These are phyloP conservation scores for Ctenodactylus gundi DNA, from an alignment of 2,113 vertebrate genomes.

Conservation along the genomic window DNA sequence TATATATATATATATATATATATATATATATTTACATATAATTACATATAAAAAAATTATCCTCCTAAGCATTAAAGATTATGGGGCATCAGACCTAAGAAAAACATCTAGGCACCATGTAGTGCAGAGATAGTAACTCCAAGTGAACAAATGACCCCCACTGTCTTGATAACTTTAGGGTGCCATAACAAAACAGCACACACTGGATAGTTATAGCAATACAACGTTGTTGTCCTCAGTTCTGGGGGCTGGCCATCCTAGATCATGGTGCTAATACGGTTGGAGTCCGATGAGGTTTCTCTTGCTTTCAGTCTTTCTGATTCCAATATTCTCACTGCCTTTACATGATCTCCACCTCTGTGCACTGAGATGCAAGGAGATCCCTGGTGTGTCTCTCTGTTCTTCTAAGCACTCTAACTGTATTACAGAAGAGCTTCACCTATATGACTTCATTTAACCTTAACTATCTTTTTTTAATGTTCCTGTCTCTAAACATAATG, in stretches of 20 bases:
- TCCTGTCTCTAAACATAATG: background rate
- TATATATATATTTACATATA: no score
- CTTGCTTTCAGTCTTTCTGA: background rate
- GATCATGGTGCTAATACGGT: background rate
- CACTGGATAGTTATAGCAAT: background rate
- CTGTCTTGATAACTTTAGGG: background rate
- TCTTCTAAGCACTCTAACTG: background rate
- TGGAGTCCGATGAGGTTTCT: background rate
- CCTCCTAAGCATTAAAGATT: background rate
- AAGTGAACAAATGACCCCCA: background rate
- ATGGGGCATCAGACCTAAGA: background rate
- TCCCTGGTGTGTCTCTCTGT: background rate
- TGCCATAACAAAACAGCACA: background rate
- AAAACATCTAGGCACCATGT: rapidly evolving
- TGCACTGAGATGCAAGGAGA: background rate
- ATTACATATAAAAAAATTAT: background rate
- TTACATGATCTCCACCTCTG: background rate
- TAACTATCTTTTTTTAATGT: background rate
- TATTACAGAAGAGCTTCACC: background rate
- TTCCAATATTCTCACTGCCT: background rate
- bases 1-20: no score
- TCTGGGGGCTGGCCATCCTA: background rate
- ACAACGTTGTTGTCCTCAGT: background rate
- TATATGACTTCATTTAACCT: background rate
- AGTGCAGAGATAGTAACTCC: background rate